Evolutionary conservation across 2,113 vertebrate genomes (phyloP), one percentile per base, ranked within the genome.

Genomic region (Pomatostomus ruficeps): DNA sequence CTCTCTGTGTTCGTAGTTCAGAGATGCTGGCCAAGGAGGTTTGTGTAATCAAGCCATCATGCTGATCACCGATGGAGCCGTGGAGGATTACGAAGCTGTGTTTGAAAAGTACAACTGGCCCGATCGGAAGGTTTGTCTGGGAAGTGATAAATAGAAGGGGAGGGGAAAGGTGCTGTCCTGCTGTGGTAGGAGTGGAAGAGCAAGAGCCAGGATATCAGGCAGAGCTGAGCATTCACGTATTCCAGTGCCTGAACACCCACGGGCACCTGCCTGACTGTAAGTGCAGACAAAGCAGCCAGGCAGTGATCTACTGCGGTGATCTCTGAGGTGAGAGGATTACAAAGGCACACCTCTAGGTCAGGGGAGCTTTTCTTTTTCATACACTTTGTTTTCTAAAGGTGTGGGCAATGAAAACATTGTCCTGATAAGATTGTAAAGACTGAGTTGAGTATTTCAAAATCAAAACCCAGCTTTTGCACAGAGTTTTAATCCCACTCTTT

Each of bases 11-110:
- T 72, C 76, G n/a, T n/a, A 98, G 98, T 98, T 97, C 97, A 98
- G 96, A 82, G 96, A 98, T 0, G 96, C 97, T 28, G 98, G 98
- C 51, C 98, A 98, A 96, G 99, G 99, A 72, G 99, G 99, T 71
- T 96, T 99, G 93, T 99, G 99, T 96, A 99, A 99, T 97, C 99
- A 99, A 95, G 99, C 98, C 59, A 99, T 99, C 98, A 99, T 99
- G 99, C 97, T 99, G 96, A 99, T 99, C 96, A 99, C 99, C 1
- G 99, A 99, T 0, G 99, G 99, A 29, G 99, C 99, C 0, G 99
- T 99, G 98, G 99, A 99, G 91, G 99, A 99, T 84, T 99, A 99
- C 1, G 97, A 99, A 95, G 97, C 98, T 1, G 99, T 99, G 82
- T 99, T 99, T 94, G 97, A 99, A 88, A 98, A 99, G 63, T 99